A percentile compares a stretch with the other conserved stretches of the same genome.
Conservation (phyloP, 1,140 invertebrate species). For the Leptinotarsa defecta region DNA sequence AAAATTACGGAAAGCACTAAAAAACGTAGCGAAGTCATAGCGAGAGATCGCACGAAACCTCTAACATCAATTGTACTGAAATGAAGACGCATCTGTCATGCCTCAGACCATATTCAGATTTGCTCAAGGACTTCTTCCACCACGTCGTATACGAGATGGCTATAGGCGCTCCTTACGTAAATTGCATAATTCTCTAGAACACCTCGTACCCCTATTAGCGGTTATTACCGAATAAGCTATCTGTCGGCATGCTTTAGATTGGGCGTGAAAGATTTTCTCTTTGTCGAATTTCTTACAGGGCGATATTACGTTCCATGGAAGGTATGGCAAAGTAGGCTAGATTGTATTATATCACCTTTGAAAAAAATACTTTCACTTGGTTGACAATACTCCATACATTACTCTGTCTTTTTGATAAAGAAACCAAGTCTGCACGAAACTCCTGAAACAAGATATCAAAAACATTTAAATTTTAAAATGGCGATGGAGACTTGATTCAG, state of each 20-base stretch:
- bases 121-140: constrained; percentile 19
- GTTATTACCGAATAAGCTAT: not conserved
- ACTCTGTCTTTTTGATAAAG: too few species aligned
- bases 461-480: too few species aligned
- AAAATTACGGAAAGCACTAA: constrained; percentile 4
- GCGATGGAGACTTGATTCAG: too few species aligned
- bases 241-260: not conserved
- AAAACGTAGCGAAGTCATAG: not conserved
- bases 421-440: too few species aligned
- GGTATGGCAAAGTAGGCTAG: too few species aligned
- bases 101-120: constrained; percentile 15
- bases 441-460: too few species aligned
- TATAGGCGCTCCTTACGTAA: constrained; percentile 2
- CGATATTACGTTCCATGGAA: too few species aligned
- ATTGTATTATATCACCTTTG: too few species aligned
- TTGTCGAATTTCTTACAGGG: too few species aligned
- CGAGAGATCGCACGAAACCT: not conserved
- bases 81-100: constrained; percentile 2
- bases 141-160: not conserved
- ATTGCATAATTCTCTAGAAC: constrained; percentile 1
- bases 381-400: too few species aligned
- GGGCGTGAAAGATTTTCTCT: too few species aligned
- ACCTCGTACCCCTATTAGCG: not conserved
- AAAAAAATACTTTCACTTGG: too few species aligned
- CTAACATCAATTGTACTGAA: not conserved